phyloP scores from a whole-genome alignment of 2,888 invertebrate species.

The Agrochola circellaris region DNA sequence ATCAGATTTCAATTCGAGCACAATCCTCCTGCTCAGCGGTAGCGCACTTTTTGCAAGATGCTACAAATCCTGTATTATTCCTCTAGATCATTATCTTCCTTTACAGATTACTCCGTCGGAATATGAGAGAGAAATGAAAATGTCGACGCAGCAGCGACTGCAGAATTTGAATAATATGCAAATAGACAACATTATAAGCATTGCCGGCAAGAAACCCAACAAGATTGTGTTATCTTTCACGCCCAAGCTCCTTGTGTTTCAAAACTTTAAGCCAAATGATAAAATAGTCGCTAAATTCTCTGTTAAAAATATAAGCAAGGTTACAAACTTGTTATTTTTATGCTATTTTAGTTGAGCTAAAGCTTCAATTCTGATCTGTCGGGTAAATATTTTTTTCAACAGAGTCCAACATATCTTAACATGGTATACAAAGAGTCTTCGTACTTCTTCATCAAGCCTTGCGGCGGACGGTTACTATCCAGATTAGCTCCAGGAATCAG shows the following conservation, averaged over 20 bases:
- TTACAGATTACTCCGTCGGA: constrained; percentile 82
- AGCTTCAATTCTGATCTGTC: constrained; percentile 2
- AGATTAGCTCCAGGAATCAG: constrained; percentile 94
- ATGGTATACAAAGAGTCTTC: constrained; percentile 87
- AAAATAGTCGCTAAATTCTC: constrained; percentile 87
- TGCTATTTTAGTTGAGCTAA: constrained; percentile 1
- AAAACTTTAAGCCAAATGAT: constrained; percentile 90
- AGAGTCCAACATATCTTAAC: constrained; percentile 89
- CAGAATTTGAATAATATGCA: constrained; percentile 78
- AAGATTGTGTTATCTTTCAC: constrained; percentile 80
- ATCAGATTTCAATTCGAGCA: neutral
- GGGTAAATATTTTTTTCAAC: constrained; percentile 47
- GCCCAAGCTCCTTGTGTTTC: constrained; percentile 91
- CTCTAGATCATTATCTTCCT: constrained; percentile 17
- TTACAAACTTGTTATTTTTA: constrained; percentile 64
- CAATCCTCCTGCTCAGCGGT: too few species aligned
- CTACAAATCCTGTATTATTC: neutral
- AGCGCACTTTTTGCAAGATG: neutral
- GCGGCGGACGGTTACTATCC: constrained; percentile 81
- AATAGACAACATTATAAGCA: constrained; percentile 78
- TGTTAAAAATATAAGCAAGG: constrained; percentile 91
- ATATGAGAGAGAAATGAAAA: constrained; percentile 83
- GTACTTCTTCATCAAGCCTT: constrained; percentile 88
- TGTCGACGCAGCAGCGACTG: constrained; percentile 80
- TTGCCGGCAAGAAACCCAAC: constrained; percentile 68